Percentiles rank a stretch among this genome's conserved stretches.
phyloP scores from a whole-genome alignment of 2,113 vertebrate genomes.

The Rhea pennata region DNA sequence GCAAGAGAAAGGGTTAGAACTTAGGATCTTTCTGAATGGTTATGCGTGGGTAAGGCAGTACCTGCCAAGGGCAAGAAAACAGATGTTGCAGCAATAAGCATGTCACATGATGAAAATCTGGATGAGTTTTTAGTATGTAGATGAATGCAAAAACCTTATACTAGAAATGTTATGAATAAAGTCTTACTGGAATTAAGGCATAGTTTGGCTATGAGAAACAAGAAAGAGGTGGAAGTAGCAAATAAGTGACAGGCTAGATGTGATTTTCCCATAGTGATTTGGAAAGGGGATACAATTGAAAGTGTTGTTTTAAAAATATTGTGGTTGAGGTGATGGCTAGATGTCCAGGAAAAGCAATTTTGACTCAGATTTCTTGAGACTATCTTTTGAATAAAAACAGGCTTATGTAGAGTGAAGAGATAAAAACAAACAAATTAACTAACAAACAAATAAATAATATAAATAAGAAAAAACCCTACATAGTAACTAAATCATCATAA shows the following conservation, averaged over 20 bases:
- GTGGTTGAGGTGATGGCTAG: neutral
- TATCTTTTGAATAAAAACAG: slow-evolving; percentile 9
- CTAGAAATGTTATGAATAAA: neutral
- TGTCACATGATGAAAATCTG: neutral
- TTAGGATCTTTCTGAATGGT: neutral
- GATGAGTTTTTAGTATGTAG: slow-evolving; percentile 22
- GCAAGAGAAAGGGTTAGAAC: neutral
- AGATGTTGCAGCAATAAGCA: slow-evolving; percentile 4
- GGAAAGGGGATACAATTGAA: neutral
- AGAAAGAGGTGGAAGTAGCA: slow-evolving; percentile 21
- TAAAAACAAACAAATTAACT: neutral
- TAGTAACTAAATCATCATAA: neutral
- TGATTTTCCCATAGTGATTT: slow-evolving; percentile 9
- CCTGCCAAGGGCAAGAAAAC: slow-evolving; percentile 15
- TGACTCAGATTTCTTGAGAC: neutral
- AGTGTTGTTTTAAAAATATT: slow-evolving; percentile 5
- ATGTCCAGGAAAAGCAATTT: neutral
- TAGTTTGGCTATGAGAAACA: slow-evolving; percentile 34
- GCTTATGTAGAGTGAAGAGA: neutral
- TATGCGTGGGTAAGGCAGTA: slow-evolving; percentile 19
- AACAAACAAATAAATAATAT: neutral
- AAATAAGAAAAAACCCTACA: neutral
- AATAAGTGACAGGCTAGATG: slow-evolving; percentile 5
- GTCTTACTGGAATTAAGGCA: neutral
- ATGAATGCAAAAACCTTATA: slow-evolving; percentile 26